Evolutionary conservation across 2,113 vertebrate species (phyloP).

Genomic region (Eira barbara): DNA sequence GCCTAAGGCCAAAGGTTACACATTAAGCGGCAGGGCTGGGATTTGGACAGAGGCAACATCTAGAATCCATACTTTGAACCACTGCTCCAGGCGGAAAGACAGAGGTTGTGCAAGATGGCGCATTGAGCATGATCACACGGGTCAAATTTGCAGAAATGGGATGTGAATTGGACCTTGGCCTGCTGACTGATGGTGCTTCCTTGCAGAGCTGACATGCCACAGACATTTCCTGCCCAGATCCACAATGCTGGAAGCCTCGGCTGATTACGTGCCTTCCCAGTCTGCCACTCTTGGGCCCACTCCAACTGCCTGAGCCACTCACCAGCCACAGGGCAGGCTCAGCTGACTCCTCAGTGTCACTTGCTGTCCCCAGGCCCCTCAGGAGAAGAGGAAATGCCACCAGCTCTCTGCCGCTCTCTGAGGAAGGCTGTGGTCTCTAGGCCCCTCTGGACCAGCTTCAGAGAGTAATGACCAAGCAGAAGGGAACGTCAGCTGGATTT

Average conservation of each 20-base stretch:
- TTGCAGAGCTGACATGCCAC: neutral
- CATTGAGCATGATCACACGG: fast-evolving
- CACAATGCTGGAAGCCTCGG: neutral
- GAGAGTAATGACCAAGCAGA: neutral
- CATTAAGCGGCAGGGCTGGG: too few relatives aligned
- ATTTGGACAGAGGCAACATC: neutral
- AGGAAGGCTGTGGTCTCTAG: neutral
- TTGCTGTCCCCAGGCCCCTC: neutral
- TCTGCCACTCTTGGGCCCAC: neutral
- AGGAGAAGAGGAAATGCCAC: neutral
- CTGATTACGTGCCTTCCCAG: neutral
- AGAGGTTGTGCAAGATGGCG: fast-evolving
- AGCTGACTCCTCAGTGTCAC: neutral
- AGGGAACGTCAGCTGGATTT: neutral
- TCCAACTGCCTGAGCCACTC: neutral
- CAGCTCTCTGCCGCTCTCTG: neutral
- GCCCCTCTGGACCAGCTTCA: neutral
- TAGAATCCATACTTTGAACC: neutral
- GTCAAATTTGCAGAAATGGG: neutral
- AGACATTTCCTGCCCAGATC: neutral
- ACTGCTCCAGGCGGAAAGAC: neutral
- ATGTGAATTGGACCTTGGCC: neutral
- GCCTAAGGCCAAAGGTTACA: neutral
- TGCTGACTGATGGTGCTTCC: neutral
- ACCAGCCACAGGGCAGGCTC: neutral